Percentiles rank a stretch among this genome's conserved stretches.
Conservation (phyloP, 2,797 vertebrate genomes). For the Pyrocephalus nanus region DNA sequence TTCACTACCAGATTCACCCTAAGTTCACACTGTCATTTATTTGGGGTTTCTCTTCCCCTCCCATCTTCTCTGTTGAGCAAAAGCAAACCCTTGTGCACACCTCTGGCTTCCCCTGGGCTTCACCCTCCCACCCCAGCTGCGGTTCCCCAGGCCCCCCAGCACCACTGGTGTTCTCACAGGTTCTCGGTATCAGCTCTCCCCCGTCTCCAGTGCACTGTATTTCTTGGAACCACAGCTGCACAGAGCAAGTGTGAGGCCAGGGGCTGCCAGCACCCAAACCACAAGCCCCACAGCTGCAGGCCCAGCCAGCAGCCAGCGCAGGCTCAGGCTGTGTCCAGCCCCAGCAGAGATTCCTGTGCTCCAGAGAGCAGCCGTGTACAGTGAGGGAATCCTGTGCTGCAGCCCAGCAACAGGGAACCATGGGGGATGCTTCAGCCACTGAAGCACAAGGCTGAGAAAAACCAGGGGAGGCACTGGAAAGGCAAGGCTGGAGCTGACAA, state of each 20-base stretch:
- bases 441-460: background rate
- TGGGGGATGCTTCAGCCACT: background rate
- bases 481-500: background rate
- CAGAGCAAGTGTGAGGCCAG: constrained; percentile 11
- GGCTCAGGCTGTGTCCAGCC: background rate
- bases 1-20: background rate
- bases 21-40: background rate
- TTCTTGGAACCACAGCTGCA: constrained; percentile 75
- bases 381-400: background rate
- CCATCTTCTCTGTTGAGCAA: background rate
- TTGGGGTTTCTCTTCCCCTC: background rate
- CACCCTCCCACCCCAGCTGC: background rate
- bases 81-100: background rate
- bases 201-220: constrained; percentile 25
- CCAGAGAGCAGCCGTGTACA: background rate
- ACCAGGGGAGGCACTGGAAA: background rate
- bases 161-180: background rate
- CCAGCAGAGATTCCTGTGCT: background rate
- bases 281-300: constrained; percentile 32
- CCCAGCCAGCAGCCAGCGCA: background rate
- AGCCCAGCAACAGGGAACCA: background rate
- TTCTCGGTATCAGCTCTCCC: constrained; percentile 64
- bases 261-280: constrained; percentile 45
- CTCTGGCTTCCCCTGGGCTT: constrained; percentile 35
- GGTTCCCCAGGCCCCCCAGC: background rate